These are phyloP conservation scores for Hirudinaria manillensis DNA, from an alignment of 2,888 invertebrate genomes.

Conservation along the genomic window DNA sequence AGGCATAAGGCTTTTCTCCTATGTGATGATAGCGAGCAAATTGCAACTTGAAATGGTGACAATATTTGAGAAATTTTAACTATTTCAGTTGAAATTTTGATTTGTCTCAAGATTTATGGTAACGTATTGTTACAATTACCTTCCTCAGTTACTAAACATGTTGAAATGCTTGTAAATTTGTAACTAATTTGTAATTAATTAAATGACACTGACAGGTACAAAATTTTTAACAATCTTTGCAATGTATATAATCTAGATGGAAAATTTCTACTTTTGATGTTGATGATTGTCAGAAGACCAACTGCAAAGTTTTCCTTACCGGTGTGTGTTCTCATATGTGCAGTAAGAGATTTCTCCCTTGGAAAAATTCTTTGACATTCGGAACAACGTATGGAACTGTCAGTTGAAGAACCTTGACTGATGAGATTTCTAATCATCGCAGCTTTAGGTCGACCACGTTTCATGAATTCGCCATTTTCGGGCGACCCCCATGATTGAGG, in stretches of 20 bases:
- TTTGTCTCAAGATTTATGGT: too few species aligned
- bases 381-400: constrained; percentile 56
- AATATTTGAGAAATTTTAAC: neutral
- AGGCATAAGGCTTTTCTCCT: constrained; percentile 70
- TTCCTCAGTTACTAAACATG: too few species aligned
- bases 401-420: constrained; percentile 60
- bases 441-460: constrained; percentile 66
- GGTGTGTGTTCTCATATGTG: constrained; percentile 57
- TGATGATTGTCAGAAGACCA: too few species aligned
- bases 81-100: too few species aligned
- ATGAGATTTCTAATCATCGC: constrained; percentile 66
- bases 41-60: neutral
- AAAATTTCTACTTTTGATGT: too few species aligned
- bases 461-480: constrained; percentile 30
- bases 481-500: constrained; percentile 24
- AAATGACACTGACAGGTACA: too few species aligned
- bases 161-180: too few species aligned
- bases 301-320: constrained; percentile 43
- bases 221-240: too few species aligned
- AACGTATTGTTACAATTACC: too few species aligned
- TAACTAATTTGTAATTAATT: too few species aligned
- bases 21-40: neutral
- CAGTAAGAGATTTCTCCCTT: constrained; percentile 69
- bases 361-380: constrained; percentile 70
- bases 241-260: too few species aligned